A percentile compares a stretch with the other conserved stretches of the same genome.
These are phyloP conservation scores for Nyctalus aviator DNA, from an alignment of 2,797 vertebrate genomes.

Conservation along the genomic window DNA sequence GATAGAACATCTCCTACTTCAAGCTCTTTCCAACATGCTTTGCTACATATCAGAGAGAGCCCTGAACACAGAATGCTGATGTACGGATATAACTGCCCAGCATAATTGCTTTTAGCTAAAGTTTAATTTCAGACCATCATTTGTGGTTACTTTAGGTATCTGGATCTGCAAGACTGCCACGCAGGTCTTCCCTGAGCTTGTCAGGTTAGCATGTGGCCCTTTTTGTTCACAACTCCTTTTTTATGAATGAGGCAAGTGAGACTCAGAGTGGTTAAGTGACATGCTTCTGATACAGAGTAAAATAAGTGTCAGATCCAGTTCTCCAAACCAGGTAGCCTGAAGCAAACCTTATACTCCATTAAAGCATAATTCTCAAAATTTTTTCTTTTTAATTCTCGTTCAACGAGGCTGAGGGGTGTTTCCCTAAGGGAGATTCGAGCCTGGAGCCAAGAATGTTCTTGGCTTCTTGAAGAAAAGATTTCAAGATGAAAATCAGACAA, in stretches of 20 bases:
- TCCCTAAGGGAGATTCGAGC: neutral
- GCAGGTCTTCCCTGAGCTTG: too few relatives aligned
- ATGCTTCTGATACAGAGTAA: neutral
- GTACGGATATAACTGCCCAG: too few relatives aligned
- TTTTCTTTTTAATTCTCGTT: neutral
- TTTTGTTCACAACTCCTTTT: neutral
- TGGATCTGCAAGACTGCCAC: too few relatives aligned
- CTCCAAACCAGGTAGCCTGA: neutral
- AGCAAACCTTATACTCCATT: neutral
- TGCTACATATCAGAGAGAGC: neutral
- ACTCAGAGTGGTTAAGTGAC: neutral
- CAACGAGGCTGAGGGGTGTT: neutral
- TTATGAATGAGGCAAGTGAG: neutral
- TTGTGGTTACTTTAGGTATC: too few relatives aligned
- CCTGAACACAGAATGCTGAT: neutral
- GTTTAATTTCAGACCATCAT: too few relatives aligned
- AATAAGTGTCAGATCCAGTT: neutral
- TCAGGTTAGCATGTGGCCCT: too few relatives aligned
- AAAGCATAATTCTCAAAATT: neutral
- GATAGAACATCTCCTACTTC: neutral
- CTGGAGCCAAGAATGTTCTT: neutral
- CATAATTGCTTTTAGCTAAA: too few relatives aligned
- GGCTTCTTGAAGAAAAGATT: neutral
- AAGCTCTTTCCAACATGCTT: neutral
- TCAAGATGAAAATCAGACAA: neutral